Evolutionary conservation across 2,113 vertebrate species (phyloP).

Genomic region (Orycteropus afer): DNA sequence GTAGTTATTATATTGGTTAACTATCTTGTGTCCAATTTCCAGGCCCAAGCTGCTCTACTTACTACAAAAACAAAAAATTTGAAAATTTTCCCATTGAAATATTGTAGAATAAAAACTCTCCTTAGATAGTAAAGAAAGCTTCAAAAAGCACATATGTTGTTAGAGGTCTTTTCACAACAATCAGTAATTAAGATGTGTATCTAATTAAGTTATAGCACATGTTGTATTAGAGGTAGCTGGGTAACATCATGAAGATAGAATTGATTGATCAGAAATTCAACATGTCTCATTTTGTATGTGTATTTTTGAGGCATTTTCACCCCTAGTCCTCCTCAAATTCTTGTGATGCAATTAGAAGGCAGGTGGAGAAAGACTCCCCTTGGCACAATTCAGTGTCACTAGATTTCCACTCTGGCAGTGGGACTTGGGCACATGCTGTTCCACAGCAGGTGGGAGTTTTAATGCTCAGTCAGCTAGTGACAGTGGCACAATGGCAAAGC

Average conservation of each 20-base stretch:
- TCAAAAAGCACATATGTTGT: not conserved
- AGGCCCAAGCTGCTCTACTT: not conserved
- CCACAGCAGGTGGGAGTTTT: constrained; percentile 39
- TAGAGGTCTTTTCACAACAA: not conserved
- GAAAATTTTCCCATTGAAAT: not conserved
- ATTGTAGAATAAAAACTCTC: not conserved
- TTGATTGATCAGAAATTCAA: not conserved
- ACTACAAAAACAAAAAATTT: not conserved
- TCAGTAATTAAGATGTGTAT: not conserved
- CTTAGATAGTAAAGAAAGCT: not conserved
- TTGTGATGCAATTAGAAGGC: not conserved
- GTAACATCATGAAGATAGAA: not conserved
- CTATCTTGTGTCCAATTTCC: not conserved
- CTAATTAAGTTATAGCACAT: not conserved
- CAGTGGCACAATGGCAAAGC: not conserved
- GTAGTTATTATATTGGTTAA: not conserved
- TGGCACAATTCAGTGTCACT: not conserved
- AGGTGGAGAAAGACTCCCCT: not conserved
- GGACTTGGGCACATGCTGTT: not conserved
- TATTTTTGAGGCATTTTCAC: not conserved
- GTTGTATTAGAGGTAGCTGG: not conserved
- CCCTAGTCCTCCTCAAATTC: not conserved
- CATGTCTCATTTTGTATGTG: not conserved
- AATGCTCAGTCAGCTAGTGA: constrained; percentile 54
- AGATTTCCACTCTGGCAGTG: not conserved